Evolutionary conservation across 2,113 vertebrate genomes (phyloP).

Genomic region (Anolis carolinensis): DNA sequence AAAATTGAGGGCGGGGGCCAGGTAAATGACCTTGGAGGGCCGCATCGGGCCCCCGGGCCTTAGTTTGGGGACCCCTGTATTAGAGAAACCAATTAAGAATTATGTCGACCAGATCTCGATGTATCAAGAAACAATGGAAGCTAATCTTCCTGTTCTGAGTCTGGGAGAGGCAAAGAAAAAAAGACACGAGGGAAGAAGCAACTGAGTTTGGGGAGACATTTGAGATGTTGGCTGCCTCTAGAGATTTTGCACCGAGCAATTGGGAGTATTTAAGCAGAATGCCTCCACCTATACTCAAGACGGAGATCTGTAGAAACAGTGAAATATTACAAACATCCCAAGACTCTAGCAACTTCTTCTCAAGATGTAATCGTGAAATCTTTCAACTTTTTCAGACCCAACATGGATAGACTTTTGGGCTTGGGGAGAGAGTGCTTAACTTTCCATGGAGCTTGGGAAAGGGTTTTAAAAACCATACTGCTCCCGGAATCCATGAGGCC

Average conservation of each 20-base stretch:
- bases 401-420: background rate
- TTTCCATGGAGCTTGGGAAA: background rate
- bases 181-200: background rate
- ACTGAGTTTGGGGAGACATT: background rate
- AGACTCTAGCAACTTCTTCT: no score
- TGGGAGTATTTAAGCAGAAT: background rate
- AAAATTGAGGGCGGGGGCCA: no score
- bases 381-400: background rate
- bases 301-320: no score
- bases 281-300: background rate
- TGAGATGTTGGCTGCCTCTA: background rate
- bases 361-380: background rate
- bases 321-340: background rate
- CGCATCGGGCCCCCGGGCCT: no score
- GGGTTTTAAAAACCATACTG: no score
- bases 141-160: background rate
- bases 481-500: no score
- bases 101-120: no score
- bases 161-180: background rate
- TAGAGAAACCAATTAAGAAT: background rate
- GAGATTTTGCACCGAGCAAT: background rate
- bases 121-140: background rate
- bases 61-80: no score
- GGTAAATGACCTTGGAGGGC: no score
- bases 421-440: background rate